Evolutionary conservation across 2,113 vertebrate species (phyloP).

Genomic region (Gallinago jamesoni): DNA sequence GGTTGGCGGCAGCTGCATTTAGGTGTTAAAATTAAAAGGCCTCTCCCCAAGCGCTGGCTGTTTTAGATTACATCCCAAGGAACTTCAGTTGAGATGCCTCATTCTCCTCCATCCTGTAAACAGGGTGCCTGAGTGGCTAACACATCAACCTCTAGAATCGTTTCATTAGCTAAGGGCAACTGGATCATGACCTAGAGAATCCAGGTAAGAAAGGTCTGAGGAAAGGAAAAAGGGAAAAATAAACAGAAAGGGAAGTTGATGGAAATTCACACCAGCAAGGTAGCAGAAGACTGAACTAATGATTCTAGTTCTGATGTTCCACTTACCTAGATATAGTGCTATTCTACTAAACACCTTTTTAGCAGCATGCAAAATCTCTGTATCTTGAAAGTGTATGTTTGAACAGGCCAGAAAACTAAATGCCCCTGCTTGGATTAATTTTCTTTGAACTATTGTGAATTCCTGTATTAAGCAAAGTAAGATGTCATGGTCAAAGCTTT

Average conservation of each 20-base stretch:
- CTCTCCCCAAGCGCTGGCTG: not conserved
- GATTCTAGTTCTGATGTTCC: not conserved
- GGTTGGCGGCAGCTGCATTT: not conserved
- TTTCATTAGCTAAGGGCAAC: not conserved
- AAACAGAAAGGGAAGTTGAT: not conserved
- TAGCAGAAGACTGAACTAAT: not conserved
- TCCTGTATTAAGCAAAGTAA: not conserved
- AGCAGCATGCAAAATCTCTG: not conserved
- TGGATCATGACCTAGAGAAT: not conserved
- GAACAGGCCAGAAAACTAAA: not conserved
- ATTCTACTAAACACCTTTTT: not conserved
- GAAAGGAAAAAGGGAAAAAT: not conserved
- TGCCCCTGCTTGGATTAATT: not conserved
- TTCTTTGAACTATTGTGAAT: not conserved
- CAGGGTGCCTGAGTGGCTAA: not conserved
- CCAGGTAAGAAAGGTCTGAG: not conserved
- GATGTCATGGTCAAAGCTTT: not conserved
- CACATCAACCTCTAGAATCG: not conserved
- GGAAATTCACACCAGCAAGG: not conserved
- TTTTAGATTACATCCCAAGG: not conserved
- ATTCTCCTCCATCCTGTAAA: not conserved
- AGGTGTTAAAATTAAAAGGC: not conserved
- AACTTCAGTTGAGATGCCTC: not conserved
- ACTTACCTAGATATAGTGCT: not conserved
- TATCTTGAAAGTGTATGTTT: not conserved